Percentiles rank a stretch among this genome's conserved stretches.
These are phyloP conservation scores for Trachelipus rathkii DNA, from an alignment of 1,140 invertebrate genomes.

Conservation along the genomic window DNA sequence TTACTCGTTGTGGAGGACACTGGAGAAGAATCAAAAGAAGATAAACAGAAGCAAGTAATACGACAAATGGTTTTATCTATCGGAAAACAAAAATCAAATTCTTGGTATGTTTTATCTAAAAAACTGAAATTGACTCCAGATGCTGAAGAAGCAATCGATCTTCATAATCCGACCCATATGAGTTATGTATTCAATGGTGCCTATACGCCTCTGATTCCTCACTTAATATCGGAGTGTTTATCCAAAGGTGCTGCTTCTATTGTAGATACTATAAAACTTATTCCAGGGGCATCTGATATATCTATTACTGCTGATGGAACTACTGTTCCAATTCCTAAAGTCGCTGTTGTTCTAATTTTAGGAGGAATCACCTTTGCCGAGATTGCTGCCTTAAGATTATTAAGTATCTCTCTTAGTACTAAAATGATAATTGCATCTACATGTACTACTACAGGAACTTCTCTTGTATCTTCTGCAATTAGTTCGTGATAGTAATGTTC, in stretches of 20 bases:
- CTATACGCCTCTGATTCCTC: slow-evolving; percentile 26
- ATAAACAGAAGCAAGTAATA: slow-evolving; percentile 3
- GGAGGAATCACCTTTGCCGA: slow-evolving; percentile 33
- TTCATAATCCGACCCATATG: slow-evolving; percentile 30
- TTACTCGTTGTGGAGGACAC: slow-evolving; percentile 9
- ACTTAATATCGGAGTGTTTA: slow-evolving; percentile 22
- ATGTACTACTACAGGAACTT: slow-evolving; percentile 11
- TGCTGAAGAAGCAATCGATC: slow-evolving; percentile 27
- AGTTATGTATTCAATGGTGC: slow-evolving; percentile 37
- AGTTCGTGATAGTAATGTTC: no score
- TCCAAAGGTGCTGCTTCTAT: not conserved
- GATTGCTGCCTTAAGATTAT: slow-evolving; percentile 26
- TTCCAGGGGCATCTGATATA: slow-evolving; percentile 23
- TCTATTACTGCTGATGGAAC: not conserved
- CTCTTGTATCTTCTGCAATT: not conserved
- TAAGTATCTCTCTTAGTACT: slow-evolving; percentile 12
- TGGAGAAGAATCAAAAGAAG: not conserved
- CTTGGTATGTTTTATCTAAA: slow-evolving; percentile 23
- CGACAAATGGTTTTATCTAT: slow-evolving; percentile 17
- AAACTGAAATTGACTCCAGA: slow-evolving; percentile 33
- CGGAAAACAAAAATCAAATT: not conserved
- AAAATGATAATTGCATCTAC: slow-evolving; percentile 24
- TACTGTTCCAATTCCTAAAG: slow-evolving; percentile 11
- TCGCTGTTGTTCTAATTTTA: slow-evolving; percentile 27
- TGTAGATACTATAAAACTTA: slow-evolving; percentile 26